Evolutionary conservation across 2,888 invertebrate species (phyloP).

Genomic region (Halictus quadricinctus): DNA sequence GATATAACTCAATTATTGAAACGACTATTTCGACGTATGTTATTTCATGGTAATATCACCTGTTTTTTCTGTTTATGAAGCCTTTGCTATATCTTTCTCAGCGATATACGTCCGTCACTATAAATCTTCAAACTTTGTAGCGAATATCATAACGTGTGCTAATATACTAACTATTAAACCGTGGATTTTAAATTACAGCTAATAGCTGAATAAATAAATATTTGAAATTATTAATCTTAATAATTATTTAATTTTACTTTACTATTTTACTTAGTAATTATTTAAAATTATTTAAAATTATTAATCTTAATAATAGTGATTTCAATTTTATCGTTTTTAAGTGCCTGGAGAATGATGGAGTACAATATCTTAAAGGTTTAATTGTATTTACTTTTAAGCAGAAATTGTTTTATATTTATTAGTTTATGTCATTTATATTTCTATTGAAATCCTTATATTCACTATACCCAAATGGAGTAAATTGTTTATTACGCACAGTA

Average conservation of each 20-base stretch:
- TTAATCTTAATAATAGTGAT: too few relatives aligned
- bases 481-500: background rate
- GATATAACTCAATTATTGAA: conserved; percentile 10
- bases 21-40: background rate
- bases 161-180: background rate
- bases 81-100: background rate
- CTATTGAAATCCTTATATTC: background rate
- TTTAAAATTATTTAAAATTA: too few relatives aligned
- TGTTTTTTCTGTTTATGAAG: background rate
- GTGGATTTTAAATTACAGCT: background rate
- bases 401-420: too few relatives aligned
- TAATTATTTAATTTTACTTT: too few relatives aligned
- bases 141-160: background rate
- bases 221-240: too few relatives aligned
- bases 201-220: too few relatives aligned
- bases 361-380: too few relatives aligned
- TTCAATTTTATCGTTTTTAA: too few relatives aligned
- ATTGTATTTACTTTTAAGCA: too few relatives aligned
- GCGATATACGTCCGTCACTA: background rate
- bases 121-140: background rate
- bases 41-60: background rate
- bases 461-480: background rate
- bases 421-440: background rate
- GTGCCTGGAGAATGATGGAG: too few relatives aligned
- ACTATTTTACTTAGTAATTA: too few relatives aligned